These are phyloP conservation scores for Anas bahamensis DNA, from an alignment of 2,797 vertebrate species.

Conservation along the genomic window DNA sequence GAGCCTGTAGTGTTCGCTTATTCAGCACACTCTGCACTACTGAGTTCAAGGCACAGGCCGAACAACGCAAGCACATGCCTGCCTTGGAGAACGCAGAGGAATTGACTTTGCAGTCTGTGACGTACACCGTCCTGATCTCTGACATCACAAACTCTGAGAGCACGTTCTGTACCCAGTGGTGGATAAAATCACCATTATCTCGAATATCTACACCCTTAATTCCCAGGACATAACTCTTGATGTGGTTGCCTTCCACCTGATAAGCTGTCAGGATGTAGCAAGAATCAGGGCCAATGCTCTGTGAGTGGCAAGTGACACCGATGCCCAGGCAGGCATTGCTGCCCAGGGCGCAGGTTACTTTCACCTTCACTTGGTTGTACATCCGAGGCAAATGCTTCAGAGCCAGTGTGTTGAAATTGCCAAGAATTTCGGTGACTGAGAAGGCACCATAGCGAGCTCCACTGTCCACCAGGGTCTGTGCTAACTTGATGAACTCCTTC, in stretches of 20 bases:
- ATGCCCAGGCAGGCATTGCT: slow-evolving; percentile 95
- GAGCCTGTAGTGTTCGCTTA: slow-evolving; percentile 94
- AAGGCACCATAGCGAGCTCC: slow-evolving; percentile 96
- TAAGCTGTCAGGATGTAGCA: slow-evolving; percentile 96
- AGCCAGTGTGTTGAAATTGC: slow-evolving; percentile 95
- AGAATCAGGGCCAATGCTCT: slow-evolving; percentile 90
- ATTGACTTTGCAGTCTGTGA: slow-evolving; percentile 92
- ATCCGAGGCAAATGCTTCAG: slow-evolving; percentile 96
- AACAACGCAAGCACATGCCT: slow-evolving; percentile 92
- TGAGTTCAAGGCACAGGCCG: slow-evolving; percentile 93
- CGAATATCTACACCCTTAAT: slow-evolving; percentile 91
- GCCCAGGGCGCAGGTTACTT: slow-evolving; percentile 96
- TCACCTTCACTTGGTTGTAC: slow-evolving; percentile 99
- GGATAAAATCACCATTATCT: slow-evolving; percentile 93
- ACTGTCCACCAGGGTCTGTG: slow-evolving; percentile 96
- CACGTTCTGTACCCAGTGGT: slow-evolving; percentile 99
- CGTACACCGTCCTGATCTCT: slow-evolving; percentile 95
- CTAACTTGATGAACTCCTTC: slow-evolving; percentile 97
- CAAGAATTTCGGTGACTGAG: slow-evolving; percentile 93
- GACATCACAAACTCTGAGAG: slow-evolving; percentile 99
- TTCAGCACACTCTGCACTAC: slow-evolving; percentile 95
- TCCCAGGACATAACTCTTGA: slow-evolving; percentile 94
- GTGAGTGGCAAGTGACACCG: slow-evolving; percentile 95
- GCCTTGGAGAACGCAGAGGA: slow-evolving; percentile 89
- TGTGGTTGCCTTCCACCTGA: slow-evolving; percentile 93